phyloP scores from a whole-genome alignment of 2,113 vertebrate species.

The Myotis davidii region DNA sequence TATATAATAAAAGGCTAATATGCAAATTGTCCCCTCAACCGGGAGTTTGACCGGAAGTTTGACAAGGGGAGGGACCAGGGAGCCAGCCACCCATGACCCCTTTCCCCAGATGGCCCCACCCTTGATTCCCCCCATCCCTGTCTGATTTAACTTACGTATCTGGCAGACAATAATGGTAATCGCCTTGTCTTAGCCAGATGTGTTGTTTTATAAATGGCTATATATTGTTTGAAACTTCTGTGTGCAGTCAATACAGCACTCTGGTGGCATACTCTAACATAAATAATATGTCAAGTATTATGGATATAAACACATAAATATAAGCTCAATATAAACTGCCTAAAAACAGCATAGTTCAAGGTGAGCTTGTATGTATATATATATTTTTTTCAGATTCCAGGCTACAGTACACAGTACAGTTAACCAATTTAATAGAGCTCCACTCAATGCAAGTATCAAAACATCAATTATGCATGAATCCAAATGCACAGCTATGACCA shows the following conservation, averaged over 20 bases:
- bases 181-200: conserved; percentile 36
- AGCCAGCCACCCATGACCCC: too few relatives aligned
- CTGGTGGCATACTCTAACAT: background rate
- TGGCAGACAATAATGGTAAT: conserved; percentile 56
- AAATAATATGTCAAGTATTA: conserved; percentile 56
- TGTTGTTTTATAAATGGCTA: conserved; percentile 44
- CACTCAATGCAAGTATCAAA: background rate
- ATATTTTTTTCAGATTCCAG: conserved; percentile 6
- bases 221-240: conserved; percentile 47
- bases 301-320: conserved; percentile 39
- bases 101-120: too few relatives aligned
- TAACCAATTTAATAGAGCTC: background rate
- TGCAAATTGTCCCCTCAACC: too few relatives aligned
- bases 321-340: background rate
- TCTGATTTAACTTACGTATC: conserved; percentile 47
- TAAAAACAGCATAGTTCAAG: conserved; percentile 2
- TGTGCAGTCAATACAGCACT: conserved; percentile 42
- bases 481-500: background rate
- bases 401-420: background rate
- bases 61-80: too few relatives aligned
- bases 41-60: too few relatives aligned
- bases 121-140: too few relatives aligned
- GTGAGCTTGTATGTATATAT: background rate
- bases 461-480: background rate
- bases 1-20: too few relatives aligned